A percentile compares a stretch with the other conserved stretches of the same genome.
phyloP scores from a whole-genome alignment of 2,797 vertebrate species.

The Craterocephalus amniculus region DNA sequence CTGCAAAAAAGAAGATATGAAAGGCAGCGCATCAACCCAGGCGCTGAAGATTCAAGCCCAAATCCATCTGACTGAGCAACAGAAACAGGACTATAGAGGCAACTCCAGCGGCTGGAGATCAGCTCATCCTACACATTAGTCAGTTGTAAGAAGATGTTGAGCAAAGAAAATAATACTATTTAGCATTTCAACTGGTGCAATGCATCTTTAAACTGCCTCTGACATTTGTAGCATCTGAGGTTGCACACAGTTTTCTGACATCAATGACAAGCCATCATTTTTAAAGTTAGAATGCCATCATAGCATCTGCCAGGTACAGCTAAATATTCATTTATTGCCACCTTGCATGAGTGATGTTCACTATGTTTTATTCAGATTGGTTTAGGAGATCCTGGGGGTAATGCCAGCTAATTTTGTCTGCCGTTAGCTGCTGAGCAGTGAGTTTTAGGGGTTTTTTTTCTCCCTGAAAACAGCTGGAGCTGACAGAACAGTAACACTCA shows the following conservation, averaged over 20 bases:
- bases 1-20: no score
- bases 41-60: no score
- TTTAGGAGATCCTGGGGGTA: neutral
- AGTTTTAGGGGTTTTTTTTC: neutral
- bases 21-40: no score
- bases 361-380: neutral
- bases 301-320: neutral
- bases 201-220: neutral
- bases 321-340: neutral
- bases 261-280: neutral
- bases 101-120: no score
- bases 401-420: neutral
- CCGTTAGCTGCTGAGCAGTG: neutral
- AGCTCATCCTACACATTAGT: no score
- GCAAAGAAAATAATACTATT: neutral
- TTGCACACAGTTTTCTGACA: neutral
- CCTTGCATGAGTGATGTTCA: neutral
- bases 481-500: neutral
- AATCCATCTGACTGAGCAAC: no score
- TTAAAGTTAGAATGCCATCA: neutral
- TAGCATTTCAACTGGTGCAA: neutral
- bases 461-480: slow-evolving; percentile 1
- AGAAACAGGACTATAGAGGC: no score
- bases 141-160: neutral
- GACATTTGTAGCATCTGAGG: neutral